These are phyloP conservation scores for Ceuthmochares aereus DNA, from an alignment of 2,113 vertebrate genomes.

Conservation along the genomic window DNA sequence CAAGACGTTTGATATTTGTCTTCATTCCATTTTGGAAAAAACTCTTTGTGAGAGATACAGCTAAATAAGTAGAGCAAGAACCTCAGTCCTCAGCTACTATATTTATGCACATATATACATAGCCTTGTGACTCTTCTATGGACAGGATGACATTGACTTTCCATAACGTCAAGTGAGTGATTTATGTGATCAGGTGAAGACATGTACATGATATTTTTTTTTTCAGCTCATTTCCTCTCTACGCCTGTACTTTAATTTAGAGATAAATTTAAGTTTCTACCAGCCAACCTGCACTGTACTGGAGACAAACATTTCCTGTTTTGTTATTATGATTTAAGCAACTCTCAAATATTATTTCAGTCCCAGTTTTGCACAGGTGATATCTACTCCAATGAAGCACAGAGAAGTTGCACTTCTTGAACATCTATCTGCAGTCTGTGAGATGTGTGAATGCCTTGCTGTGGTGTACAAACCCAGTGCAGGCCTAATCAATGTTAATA, in stretches of 20 bases:
- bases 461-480: neutral
- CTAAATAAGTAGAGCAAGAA: neutral
- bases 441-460: neutral
- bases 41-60: neutral
- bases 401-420: neutral
- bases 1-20: neutral
- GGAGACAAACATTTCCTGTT: neutral
- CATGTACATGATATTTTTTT: slow-evolving; percentile 25
- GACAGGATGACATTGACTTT: slow-evolving; percentile 46
- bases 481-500: neutral
- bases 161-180: slow-evolving; percentile 10
- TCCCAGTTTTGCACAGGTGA: neutral
- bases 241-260: neutral
- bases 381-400: neutral
- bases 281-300: neutral
- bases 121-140: neutral
- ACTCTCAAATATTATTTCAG: neutral
- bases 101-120: slow-evolving; percentile 11
- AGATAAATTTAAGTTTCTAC: neutral
- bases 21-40: neutral
- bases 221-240: slow-evolving; percentile 50
- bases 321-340: neutral
- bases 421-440: neutral
- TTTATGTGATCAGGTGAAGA: slow-evolving; percentile 60
- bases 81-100: neutral